Percentiles rank a stretch among this genome's conserved stretches.
These are phyloP conservation scores for Odontocolon sp. DNA, from an alignment of 2,888 invertebrate species.

Conservation along the genomic window DNA sequence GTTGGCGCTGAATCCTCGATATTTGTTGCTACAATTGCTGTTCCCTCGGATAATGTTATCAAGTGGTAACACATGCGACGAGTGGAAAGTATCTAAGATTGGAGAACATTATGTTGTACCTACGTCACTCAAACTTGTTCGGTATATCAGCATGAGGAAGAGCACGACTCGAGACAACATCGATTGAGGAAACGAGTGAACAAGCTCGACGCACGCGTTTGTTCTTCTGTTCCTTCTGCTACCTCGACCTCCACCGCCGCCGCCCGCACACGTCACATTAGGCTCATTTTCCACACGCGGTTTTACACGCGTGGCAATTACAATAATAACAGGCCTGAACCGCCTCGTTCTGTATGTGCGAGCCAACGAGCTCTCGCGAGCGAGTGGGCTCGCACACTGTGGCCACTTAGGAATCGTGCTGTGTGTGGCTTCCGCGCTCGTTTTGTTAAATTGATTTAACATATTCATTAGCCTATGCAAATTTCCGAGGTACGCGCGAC, in stretches of 20 bases:
- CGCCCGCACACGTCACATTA: constrained; percentile 79
- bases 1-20: too few species aligned
- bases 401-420: constrained; percentile 48
- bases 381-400: constrained; percentile 60
- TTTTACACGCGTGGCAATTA: constrained; percentile 79
- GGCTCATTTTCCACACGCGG: constrained; percentile 79
- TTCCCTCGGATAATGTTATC: not conserved
- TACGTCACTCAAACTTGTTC: constrained; percentile 3
- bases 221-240: constrained; percentile 1
- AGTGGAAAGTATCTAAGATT: constrained; percentile 27
- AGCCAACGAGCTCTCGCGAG: constrained; percentile 52
- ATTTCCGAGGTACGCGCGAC: constrained; percentile 63
- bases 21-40: not conserved
- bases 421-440: constrained; percentile 63
- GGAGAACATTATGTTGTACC: constrained; percentile 40
- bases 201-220: constrained; percentile 49
- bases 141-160: not conserved
- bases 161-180: not conserved
- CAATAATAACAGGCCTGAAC: constrained; percentile 79
- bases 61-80: constrained; percentile 26
- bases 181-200: constrained; percentile 34
- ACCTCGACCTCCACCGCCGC: constrained; percentile 53
- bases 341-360: constrained; percentile 66
- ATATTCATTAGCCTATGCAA: constrained; percentile 80
- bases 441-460: constrained; percentile 80